Conservation (phyloP, 1,140 invertebrate species). For the Leptinotarsa defecta region DNA sequence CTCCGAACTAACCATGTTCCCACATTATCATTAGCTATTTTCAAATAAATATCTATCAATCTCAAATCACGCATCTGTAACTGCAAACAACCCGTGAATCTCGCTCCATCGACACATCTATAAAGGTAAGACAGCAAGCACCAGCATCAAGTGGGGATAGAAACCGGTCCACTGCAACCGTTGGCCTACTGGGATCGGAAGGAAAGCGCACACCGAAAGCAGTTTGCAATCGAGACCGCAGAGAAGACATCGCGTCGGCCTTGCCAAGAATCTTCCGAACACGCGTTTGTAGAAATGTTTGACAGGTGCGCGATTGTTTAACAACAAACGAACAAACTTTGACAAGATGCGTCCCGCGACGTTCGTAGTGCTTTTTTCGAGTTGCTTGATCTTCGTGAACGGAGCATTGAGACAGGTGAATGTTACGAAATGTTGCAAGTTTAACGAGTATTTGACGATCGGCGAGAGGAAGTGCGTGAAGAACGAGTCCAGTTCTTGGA, state of each 20-base stretch:
- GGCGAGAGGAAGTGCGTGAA: constrained; percentile 34
- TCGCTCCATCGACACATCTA: constrained; percentile 10
- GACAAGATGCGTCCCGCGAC: not conserved
- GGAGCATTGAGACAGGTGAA: not conserved
- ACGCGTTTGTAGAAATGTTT: constrained; percentile 7
- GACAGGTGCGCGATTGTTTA: not conserved
- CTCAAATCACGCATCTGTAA: not conserved
- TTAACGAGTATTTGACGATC: constrained; percentile 36
- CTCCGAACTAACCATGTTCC: too few relatives aligned
- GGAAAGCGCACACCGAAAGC: constrained; percentile 8
- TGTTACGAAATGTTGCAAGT: constrained; percentile 40
- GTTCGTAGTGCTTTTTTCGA: not conserved
- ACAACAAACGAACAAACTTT: too few relatives aligned
- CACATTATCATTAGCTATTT: too few relatives aligned
- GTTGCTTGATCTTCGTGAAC: not conserved
- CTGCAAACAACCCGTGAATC: not conserved
- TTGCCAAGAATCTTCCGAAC: constrained; percentile 2
- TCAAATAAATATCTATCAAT: not conserved
- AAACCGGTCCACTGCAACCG: constrained; percentile 23
- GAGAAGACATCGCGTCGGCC: not conserved
- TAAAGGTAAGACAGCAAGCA: constrained; percentile 16
- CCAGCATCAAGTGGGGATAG: not conserved
- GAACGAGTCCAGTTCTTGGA: constrained; percentile 37
- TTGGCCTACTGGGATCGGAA: constrained; percentile 14
- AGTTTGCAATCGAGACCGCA: constrained; percentile 19